These are phyloP conservation scores for Calliphora vomitoria DNA, from an alignment of 2,888 invertebrate genomes.

Conservation along the genomic window DNA sequence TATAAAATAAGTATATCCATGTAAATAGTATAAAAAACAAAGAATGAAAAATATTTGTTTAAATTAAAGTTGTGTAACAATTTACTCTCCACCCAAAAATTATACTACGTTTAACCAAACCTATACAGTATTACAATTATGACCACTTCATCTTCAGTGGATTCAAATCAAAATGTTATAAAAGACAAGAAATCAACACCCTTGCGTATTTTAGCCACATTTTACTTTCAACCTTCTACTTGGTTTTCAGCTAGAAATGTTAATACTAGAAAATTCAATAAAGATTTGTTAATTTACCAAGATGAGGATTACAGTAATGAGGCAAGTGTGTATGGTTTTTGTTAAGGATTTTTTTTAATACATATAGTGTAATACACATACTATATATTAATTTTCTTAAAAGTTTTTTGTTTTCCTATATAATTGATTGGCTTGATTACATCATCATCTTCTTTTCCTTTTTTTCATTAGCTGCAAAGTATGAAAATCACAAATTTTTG, in stretches of 20 bases:
- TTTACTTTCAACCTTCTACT: conserved; percentile 68
- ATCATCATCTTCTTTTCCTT: conserved; percentile 44
- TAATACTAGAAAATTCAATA: conserved; percentile 34
- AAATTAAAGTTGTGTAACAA: conserved; percentile 62
- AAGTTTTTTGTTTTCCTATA: neutral
- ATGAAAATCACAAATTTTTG: conserved; percentile 26
- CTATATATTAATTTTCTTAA: conserved; percentile 6
- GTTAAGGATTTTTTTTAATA: conserved; percentile 23
- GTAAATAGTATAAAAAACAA: no score
- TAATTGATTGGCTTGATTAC: conserved; percentile 58
- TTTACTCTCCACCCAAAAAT: neutral
- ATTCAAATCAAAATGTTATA: conserved; percentile 28
- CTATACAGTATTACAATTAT: conserved; percentile 14
- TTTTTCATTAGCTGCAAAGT: conserved; percentile 22
- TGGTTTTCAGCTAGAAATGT: conserved; percentile 52
- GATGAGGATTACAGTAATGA: conserved; percentile 49
- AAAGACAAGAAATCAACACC: conserved; percentile 43
- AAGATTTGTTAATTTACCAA: conserved; percentile 62
- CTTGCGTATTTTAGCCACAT: conserved; percentile 64
- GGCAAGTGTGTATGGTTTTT: conserved; percentile 61
- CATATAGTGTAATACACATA: conserved; percentile 1
- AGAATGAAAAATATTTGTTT: neutral
- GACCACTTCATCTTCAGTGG: conserved; percentile 16
- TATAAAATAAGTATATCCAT: neutral
- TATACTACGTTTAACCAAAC: neutral